Conservation (phyloP, 1,140 invertebrate genomes). For the Saccostrea cuccullata region DNA sequence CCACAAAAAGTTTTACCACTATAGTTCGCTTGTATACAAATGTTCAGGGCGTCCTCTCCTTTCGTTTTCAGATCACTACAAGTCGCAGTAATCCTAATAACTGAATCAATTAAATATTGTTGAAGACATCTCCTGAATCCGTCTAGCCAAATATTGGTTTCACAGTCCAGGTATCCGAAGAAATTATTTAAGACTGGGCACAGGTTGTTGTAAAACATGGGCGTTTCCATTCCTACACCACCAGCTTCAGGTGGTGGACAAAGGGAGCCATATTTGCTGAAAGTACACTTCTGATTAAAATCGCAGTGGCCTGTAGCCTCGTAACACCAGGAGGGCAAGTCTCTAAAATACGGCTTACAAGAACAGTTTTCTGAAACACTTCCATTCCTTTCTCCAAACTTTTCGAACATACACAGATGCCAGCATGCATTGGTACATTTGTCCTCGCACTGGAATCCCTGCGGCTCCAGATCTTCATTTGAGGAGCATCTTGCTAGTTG, state of each 20-base stretch:
- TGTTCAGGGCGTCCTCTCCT: not conserved
- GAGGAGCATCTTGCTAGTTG: not conserved
- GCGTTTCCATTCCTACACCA: not conserved
- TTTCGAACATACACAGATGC: slow-evolving; percentile 24
- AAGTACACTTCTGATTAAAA: not conserved
- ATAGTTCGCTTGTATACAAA: not conserved
- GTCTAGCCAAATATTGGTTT: not conserved
- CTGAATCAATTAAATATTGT: not conserved
- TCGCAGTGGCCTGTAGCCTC: not conserved
- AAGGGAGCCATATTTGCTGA: not conserved
- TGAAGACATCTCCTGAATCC: not conserved
- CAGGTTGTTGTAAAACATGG: not conserved
- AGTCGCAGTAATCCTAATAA: not conserved
- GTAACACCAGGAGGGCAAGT: not conserved
- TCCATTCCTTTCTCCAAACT: not conserved
- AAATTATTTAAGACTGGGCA: not conserved
- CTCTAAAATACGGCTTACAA: not conserved
- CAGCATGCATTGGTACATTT: not conserved
- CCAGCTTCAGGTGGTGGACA: not conserved
- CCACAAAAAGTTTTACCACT: not conserved
- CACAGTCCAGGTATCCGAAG: not conserved
- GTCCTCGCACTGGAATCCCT: not conserved
- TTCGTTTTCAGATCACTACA: not conserved
- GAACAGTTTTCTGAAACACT: not conserved
- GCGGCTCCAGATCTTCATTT: not conserved